A percentile compares a stretch with the other conserved stretches of the same genome.
Conservation (phyloP, 2,113 vertebrate genomes). For the Gila orcuttii region DNA sequence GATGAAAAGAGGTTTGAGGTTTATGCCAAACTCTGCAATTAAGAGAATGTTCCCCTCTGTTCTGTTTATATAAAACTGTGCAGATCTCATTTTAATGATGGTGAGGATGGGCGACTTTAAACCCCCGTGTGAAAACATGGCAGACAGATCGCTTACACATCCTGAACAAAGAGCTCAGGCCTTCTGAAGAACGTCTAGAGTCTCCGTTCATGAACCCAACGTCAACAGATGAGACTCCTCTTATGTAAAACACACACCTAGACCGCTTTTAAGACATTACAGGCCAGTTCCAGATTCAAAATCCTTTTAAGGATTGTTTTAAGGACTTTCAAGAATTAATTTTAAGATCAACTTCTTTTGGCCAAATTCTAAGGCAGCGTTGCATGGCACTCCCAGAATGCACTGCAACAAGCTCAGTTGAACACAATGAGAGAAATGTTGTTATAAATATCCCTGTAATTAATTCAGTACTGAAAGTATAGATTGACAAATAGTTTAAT, state of each 20-base stretch:
- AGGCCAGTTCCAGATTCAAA: neutral
- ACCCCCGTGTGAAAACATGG: slow-evolving; percentile 17
- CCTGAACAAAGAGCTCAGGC: slow-evolving; percentile 2
- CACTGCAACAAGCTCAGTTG: neutral
- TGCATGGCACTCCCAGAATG: neutral
- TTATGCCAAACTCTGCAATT: neutral
- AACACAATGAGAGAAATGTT: neutral
- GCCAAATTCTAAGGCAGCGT: neutral
- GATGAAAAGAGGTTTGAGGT: slow-evolving; percentile 8
- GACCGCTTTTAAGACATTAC: neutral
- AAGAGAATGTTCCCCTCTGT: neutral
- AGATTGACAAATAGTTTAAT: neutral
- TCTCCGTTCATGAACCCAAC: neutral
- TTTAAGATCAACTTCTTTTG: neutral
- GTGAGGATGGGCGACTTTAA: neutral
- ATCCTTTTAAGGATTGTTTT: too few relatives aligned
- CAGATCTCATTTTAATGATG: slow-evolving; percentile 21
- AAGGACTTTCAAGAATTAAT: too few relatives aligned
- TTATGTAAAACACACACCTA: too few relatives aligned
- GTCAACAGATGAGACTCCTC: neutral
- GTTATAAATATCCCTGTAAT: neutral
- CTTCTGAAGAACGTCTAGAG: neutral
- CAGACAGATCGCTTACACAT: slow-evolving; percentile 28
- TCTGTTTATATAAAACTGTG: slow-evolving; percentile 3
- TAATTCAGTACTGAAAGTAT: neutral